Conservation (phyloP, 1,140 invertebrate species). For the Liolophura sinensis region DNA sequence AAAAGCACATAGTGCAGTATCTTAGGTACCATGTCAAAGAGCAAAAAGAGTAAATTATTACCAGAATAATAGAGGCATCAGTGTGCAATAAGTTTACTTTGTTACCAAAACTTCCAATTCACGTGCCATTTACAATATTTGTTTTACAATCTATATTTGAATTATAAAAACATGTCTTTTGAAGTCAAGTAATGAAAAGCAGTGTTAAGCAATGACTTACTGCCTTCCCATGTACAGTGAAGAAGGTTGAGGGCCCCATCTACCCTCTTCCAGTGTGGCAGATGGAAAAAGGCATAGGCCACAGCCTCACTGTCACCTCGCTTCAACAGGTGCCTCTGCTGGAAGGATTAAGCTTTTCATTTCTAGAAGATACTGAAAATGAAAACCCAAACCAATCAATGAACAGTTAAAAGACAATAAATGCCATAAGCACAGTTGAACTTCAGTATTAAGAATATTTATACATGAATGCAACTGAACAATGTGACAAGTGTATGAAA, state of each 20-base stretch:
- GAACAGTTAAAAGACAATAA: background rate
- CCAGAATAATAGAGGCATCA: too few species aligned
- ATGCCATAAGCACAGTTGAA: too few species aligned
- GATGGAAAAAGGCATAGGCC: conserved; percentile 95
- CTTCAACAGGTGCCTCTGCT: conserved; percentile 95
- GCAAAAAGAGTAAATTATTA: too few species aligned
- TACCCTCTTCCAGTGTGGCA: conserved; percentile 94
- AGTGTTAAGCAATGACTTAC: conserved; percentile 49
- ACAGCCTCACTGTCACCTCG: conserved; percentile 97
- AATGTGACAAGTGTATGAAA: too few species aligned
- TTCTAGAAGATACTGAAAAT: conserved; percentile 84
- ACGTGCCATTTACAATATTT: too few species aligned
- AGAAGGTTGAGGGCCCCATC: conserved; percentile 95
- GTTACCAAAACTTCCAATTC: too few species aligned
- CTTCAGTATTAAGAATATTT: too few species aligned
- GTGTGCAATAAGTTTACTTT: too few species aligned
- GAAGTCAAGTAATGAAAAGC: background rate
- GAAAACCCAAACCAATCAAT: conserved; percentile 10
- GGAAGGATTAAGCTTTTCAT: conserved; percentile 94
- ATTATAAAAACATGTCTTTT: background rate
- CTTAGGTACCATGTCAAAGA: too few species aligned
- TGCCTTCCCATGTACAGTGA: conserved; percentile 96
- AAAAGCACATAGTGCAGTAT: too few species aligned
- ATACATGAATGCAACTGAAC: too few species aligned
- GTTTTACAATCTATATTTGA: too few species aligned